These are phyloP conservation scores for Gulo gulo DNA, from an alignment of 2,113 vertebrate genomes.

Conservation along the genomic window DNA sequence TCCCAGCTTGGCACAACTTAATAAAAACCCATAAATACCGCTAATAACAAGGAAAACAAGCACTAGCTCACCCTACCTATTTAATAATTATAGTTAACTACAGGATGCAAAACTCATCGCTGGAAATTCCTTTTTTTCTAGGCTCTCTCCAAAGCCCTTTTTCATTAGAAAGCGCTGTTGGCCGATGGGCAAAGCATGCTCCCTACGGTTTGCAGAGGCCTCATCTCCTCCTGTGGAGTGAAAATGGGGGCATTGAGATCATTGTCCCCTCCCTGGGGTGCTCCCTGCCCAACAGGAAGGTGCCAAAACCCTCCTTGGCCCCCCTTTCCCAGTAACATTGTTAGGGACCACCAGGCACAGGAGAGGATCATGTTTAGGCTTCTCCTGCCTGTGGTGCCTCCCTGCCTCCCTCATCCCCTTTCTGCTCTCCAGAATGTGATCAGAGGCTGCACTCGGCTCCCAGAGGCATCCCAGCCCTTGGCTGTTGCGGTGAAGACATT, in stretches of 20 bases:
- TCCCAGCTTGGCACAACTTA: conserved; percentile 64
- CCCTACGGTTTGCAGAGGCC: neutral
- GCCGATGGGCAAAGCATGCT: neutral
- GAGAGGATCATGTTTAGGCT: rapidly evolving
- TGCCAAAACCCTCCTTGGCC: neutral
- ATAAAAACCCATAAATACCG: conserved; percentile 76
- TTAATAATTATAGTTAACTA: conserved; percentile 80
- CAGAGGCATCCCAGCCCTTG: neutral
- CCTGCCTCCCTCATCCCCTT: neutral
- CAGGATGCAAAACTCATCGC: conserved; percentile 66
- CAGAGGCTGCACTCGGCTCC: neutral
- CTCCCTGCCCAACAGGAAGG: neutral
- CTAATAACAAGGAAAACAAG: conserved; percentile 73
- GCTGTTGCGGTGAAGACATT: neutral
- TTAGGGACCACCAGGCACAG: neutral
- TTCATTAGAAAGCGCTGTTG: conserved; percentile 3
- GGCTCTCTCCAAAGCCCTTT: conserved; percentile 46
- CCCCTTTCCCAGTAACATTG: neutral
- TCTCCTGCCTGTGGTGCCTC: neutral
- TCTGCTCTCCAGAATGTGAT: neutral
- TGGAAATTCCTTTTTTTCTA: conserved; percentile 65
- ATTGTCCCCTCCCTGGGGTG: neutral
- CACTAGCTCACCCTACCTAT: conserved; percentile 59
- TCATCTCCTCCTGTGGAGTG: neutral
- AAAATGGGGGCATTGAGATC: neutral